Base-by-base conservation (phyloP, 1,140 invertebrate genomes). In the Hirudo medicinalis region DNA sequence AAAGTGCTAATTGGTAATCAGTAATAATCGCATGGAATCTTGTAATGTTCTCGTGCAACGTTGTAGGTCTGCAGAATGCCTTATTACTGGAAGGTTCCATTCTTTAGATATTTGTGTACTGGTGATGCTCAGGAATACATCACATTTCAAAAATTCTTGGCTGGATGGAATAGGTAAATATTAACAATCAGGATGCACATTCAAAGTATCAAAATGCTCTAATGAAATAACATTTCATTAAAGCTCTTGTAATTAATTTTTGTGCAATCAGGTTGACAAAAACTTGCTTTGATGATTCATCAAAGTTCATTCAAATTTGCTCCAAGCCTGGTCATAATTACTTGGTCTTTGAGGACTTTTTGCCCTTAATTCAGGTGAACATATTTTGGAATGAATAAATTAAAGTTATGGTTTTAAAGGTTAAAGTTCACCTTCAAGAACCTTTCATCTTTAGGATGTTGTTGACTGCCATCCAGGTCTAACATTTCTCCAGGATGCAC, bases 391-490 rank as follows among this genome's bases (percentile, higher is more conserved):
- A n/a, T 54, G 53, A 1, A 15, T 36, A n/a, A 71, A 22, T 29
- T 32, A 49, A 71, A 57, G 57, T 57, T 27, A 27, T 36, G 29
- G n/a, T 72, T 67, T 43, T 40, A 27, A 8, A 49, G 27, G 20
- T 54, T 27, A 20, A 29, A 27, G 29, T 32, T 29, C 36, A 40
- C 40, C 36, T 67, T 67, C 9, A 72, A 60, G n/a, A 8, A 4
- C 53, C 25, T 66, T 74, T 57, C 57, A 40, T 71, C 68, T 95
- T 60, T 91, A 98, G 84, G 97, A 99, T 84, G 91, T 99, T 1
- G 94, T 99, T 29, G 94, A 99, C 79, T 94, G 94, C n/a, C 95
- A 99, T 86, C 95, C 96, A 5, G 96, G 96, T 63, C 85, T 99
- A 71, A 92, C 88, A 57, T 98, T 98, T 84, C 86, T 99, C 20